Evolutionary conservation across 2,113 vertebrate species (phyloP), one percentile per base, ranked within the genome.

Genomic region (Myxocyprinus asiaticus): DNA sequence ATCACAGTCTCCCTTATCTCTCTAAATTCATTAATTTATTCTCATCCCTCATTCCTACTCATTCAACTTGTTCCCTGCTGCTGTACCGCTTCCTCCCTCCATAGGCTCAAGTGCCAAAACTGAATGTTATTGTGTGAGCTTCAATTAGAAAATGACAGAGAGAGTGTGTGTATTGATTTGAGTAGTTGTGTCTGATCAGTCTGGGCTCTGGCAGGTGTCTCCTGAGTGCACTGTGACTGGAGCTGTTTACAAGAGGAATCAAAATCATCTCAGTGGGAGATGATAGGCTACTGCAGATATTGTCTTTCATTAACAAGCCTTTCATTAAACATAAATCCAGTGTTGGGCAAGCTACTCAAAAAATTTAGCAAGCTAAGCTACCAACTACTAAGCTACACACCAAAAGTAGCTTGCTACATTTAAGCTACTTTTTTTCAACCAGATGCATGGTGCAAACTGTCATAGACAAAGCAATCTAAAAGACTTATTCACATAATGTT

Each of bases 171-270:
- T 71, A 71, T 71, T 71, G 69, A 71, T 71, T 53, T 11, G 53
- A 44, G 42, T 42, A 17, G 69, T 51, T 71, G 69, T 71, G 68
- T 17, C 33, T 43, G 53, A 71, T 71, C 69, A 71, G 5, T 55
- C 11, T 42, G 67, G 50, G 17, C 3, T 55, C 22, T 1, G 67
- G 48, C 67, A 42, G 67, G 50, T 55, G 7, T 70, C 67, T 70
- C 67, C 11, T 4, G 67, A 43, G 22, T 58, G 69, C 43, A 68
- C 15, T 11, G 15, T 15, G 22, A 45, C 6, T 6, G 44, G 7
- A 70, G 9, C 3, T 51, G 51, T 68, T 69, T 69, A 53, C 8
- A 53, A 17, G 9, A 55, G 50, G 48, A 22, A 42, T 69, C 67
- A 50, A 33, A 67, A 68, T 55, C 67, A n/a, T 69, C 67, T 69